phyloP scores from a whole-genome alignment of 1,140 invertebrate genomes.

The Panulirus ornatus region DNA sequence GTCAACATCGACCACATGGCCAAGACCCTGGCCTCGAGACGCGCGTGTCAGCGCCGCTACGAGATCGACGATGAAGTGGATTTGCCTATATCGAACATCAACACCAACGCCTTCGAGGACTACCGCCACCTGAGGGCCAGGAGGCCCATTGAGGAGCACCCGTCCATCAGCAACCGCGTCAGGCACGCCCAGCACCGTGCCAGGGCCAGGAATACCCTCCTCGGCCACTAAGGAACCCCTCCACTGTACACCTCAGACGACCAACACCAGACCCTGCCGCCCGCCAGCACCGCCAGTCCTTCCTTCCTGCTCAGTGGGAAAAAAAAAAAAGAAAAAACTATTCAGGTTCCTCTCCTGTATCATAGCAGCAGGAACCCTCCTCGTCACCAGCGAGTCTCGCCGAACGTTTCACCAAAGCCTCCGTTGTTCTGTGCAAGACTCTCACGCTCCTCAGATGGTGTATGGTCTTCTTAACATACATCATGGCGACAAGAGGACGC shows the following conservation, averaged over 20 bases:
- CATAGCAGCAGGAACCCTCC: no score
- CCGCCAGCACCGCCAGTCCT: not conserved
- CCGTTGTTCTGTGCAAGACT: not conserved
- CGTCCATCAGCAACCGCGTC: constrained; percentile 59
- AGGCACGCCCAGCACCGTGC: constrained; percentile 57
- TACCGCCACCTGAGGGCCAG: constrained; percentile 40
- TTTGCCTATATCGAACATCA: constrained; percentile 51
- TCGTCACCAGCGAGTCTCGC: not conserved
- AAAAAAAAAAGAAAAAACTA: not conserved
- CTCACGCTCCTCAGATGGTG: not conserved
- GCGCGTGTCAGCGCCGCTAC: constrained; percentile 63
- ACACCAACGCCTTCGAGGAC: constrained; percentile 60
- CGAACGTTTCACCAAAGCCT: not conserved
- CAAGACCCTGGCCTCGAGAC: constrained; percentile 64
- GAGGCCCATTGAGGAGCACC: constrained; percentile 54
- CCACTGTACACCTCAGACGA: not conserved
- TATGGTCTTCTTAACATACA: no score
- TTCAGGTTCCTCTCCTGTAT: no score
- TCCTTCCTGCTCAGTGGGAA: not conserved
- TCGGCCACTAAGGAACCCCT: constrained; percentile 35
- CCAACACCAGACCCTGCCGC: not conserved
- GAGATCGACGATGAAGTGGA: constrained; percentile 71
- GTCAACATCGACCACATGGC: constrained; percentile 75
- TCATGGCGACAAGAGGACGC: no score
- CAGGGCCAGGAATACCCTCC: constrained; percentile 61